Conservation (phyloP, 2,888 invertebrate species). For the Amphipoea lucens region DNA sequence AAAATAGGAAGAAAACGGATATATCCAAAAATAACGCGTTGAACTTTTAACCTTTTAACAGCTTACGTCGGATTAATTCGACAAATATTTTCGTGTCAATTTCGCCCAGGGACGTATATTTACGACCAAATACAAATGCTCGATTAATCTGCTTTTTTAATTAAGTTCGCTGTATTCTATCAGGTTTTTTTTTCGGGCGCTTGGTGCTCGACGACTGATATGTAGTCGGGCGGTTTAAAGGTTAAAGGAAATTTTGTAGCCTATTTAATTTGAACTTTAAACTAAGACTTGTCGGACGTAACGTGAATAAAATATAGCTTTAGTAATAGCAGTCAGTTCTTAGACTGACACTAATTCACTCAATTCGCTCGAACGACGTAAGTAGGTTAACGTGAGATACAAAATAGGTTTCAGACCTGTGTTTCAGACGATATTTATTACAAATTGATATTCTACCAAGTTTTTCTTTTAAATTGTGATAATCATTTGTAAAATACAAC, state of each 20-base stretch:
- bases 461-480: neutral
- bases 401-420: neutral
- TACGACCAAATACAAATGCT: too few relatives aligned
- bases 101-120: too few relatives aligned
- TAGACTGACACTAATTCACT: neutral
- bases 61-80: too few relatives aligned
- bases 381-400: conserved; percentile 7
- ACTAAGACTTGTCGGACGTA: too few relatives aligned
- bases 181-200: too few relatives aligned
- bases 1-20: neutral
- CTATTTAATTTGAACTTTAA: neutral
- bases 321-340: neutral
- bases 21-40: neutral
- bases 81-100: too few relatives aligned
- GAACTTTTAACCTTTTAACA: neutral
- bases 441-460: neutral
- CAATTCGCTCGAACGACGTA: neutral
- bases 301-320: conserved; percentile 7
- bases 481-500: neutral
- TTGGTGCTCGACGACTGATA: too few relatives aligned
- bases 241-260: neutral
- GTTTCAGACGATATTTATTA: neutral
- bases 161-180: too few relatives aligned
- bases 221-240: too few relatives aligned
- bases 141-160: too few relatives aligned